Base-by-base conservation (phyloP, 2,797 vertebrate genomes). In the Pseudochirops cupreus region DNA sequence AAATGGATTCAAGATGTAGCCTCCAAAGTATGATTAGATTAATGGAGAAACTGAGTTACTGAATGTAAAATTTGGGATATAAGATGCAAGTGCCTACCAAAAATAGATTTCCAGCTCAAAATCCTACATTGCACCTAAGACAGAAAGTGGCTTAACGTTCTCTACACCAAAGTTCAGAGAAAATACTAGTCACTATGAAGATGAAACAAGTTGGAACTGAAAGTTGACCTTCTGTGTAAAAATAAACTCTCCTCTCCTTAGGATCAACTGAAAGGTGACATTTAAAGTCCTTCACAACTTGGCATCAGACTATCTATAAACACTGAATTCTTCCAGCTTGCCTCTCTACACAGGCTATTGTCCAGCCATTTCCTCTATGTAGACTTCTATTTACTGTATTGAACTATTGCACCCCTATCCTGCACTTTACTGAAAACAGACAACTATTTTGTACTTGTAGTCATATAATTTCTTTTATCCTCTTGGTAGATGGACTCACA, bases 381-480 rank as follows among this genome's bases (percentile, higher is more conserved):
- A 4, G 33, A 62, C 59, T 31, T 31, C 12, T n/a, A 4, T 67
- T 67, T n/a, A n/a, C 14, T n/a, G 13, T 67, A 16, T 67, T 67
- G 33, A 62, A 12, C 28, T 59, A 29, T 4, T 59, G 58, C 4
- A 13, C 11, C 11, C 3, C 3, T 33, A 33, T 59, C 2, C 58
- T 29, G 10, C 0, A 29, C 31, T 62, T 62, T 62, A 13, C 10
- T 62, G 59, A 62, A 13, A 62, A 33, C 59, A 62, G 31, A 67
- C 18, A 0, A 67, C 0, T n/a, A 1, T n/a, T 67, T n/a, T 18
- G 1, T n/a, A n/a, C 1, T n/a, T 67, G 5, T 67, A 67, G 14
- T 67, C 62, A 18, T n/a, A 67, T 67, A 62, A 33, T 62, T 33
- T 62, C 12, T 62, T 0, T 33, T 62, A 62, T 62, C 12, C 13